Evolutionary conservation across 2,797 vertebrate genomes (phyloP).

Genomic region (Pitangus sulphuratus): DNA sequence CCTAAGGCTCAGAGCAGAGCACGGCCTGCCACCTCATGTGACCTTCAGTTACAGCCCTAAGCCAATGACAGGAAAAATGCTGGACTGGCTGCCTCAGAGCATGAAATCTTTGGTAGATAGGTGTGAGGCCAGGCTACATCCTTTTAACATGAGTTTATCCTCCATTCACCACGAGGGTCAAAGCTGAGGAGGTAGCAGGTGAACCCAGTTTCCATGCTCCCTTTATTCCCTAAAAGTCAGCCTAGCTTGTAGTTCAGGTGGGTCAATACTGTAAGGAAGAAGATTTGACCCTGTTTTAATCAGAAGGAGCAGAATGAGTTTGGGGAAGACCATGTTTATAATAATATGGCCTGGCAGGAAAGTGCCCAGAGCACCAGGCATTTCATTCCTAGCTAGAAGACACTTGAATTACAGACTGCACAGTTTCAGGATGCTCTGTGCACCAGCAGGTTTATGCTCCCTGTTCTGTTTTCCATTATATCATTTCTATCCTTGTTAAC

Average conservation of each 20-base stretch:
- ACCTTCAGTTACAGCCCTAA: background rate
- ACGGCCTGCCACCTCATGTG: background rate
- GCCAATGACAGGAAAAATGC: background rate
- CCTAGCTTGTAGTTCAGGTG: background rate
- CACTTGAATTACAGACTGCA: background rate
- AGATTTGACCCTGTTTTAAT: background rate
- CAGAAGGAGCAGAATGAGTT: background rate
- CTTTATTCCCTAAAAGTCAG: background rate
- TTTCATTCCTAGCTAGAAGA: background rate
- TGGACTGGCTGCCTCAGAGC: background rate
- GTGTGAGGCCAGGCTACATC: background rate
- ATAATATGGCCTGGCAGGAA: background rate
- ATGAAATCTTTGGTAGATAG: background rate
- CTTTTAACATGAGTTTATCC: background rate
- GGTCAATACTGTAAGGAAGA: background rate
- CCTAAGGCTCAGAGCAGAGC: background rate
- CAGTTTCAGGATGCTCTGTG: background rate
- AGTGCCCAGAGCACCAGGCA: background rate
- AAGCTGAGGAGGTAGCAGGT: background rate
- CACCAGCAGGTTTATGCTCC: background rate
- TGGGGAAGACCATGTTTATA: background rate
- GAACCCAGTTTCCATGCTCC: background rate
- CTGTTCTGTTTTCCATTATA: constrained; percentile 44
- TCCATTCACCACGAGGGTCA: background rate
- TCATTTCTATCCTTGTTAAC: constrained; percentile 36